A percentile compares a stretch with the other conserved stretches of the same genome.
These are phyloP conservation scores for Uloborus diversus DNA, from an alignment of 1,140 invertebrate genomes.

Conservation along the genomic window DNA sequence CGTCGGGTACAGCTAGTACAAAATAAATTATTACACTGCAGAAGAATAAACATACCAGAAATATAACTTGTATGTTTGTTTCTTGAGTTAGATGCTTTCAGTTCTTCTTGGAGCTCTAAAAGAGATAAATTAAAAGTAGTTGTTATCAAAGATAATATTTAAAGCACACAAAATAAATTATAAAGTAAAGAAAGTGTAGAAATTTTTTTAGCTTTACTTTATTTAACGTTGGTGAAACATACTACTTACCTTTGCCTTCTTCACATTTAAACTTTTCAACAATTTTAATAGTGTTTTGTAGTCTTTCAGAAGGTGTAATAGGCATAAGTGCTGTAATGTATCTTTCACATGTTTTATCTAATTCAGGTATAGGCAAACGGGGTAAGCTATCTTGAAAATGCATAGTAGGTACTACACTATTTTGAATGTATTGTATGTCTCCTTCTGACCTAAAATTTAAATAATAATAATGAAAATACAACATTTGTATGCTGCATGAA, in stretches of 20 bases:
- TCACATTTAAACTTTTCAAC: constrained; percentile 75
- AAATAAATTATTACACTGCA: too few species aligned
- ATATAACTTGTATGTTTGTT: constrained; percentile 97
- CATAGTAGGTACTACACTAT: constrained; percentile 81
- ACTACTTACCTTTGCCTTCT: constrained; percentile 73
- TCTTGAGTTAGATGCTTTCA: constrained; percentile 76
- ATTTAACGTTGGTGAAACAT: too few species aligned
- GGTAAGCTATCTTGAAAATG: constrained; percentile 95
- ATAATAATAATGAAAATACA: too few species aligned
- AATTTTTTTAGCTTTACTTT: background rate
- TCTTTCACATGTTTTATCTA: constrained; percentile 82
- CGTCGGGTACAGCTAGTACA: too few species aligned
- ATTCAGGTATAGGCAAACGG: constrained; percentile 86
- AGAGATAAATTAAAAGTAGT: constrained; percentile 40
- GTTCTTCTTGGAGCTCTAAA: constrained; percentile 76
- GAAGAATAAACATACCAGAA: constrained; percentile 69
- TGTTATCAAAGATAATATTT: background rate
- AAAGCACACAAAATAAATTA: background rate
- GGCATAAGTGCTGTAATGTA: constrained; percentile 87
- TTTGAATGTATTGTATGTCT: constrained; percentile 78
- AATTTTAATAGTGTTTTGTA: constrained; percentile 72
- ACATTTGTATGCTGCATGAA: too few species aligned
- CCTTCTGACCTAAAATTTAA: background rate
- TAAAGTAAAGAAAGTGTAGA: background rate
- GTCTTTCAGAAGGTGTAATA: constrained; percentile 74